phyloP scores from a whole-genome alignment of 1,140 invertebrate species.

The Cherax quadricarinatus region DNA sequence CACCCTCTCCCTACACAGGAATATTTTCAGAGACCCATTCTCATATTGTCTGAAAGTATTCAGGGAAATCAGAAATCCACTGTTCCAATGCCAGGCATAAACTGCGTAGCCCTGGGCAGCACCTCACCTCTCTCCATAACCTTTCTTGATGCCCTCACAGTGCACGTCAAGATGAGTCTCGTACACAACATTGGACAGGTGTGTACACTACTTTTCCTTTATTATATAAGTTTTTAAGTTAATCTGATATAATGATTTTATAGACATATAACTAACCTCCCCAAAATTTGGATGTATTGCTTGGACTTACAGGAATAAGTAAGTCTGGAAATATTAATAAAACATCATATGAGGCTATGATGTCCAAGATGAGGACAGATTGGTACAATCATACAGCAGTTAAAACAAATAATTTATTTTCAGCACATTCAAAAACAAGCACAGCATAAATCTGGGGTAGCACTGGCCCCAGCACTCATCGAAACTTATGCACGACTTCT shows the following conservation, averaged over 20 bases:
- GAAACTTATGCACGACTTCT: constrained; percentile 95
- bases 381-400: too few relatives aligned
- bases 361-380: too few relatives aligned
- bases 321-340: too few relatives aligned
- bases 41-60: constrained; percentile 91
- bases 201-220: not conserved
- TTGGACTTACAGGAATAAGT: too few relatives aligned
- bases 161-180: constrained; percentile 98
- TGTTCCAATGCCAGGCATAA: constrained; percentile 78
- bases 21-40: constrained; percentile 86
- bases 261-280: too few relatives aligned
- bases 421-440: constrained; percentile 90
- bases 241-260: too few relatives aligned
- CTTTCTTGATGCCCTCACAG: constrained; percentile 94
- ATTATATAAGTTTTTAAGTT: not conserved
- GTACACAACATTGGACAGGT: constrained; percentile 87
- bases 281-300: too few relatives aligned
- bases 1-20: constrained; percentile 74
- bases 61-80: constrained; percentile 85
- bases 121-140: constrained; percentile 93
- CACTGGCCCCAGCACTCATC: constrained; percentile 92
- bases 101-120: constrained; percentile 80
- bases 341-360: too few relatives aligned
- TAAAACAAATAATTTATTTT: not conserved
- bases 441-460: constrained; percentile 88